phyloP scores from a whole-genome alignment of 2,888 invertebrate genomes.

The Resseliella maxima region DNA sequence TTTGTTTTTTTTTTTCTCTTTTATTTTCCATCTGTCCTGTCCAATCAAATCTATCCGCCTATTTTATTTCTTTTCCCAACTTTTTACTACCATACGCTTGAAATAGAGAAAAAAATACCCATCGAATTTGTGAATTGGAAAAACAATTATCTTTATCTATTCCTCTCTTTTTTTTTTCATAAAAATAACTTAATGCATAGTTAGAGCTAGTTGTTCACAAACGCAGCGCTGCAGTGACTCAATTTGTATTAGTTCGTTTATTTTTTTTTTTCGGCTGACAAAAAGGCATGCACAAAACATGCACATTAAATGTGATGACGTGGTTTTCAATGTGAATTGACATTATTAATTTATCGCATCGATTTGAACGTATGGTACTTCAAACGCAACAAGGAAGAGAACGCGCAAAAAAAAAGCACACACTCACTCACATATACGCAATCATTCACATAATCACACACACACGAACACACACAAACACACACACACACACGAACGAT shows the following conservation, averaged over 20 bases:
- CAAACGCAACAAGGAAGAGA: conserved; percentile 54
- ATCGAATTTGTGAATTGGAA: conserved; percentile 49
- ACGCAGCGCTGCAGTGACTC: conserved; percentile 47
- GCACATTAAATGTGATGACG: conserved; percentile 55
- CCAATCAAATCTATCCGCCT: neutral
- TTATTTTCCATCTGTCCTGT: conserved; percentile 23
- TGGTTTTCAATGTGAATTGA: conserved; percentile 55
- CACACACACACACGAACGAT: neutral
- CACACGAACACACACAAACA: neutral
- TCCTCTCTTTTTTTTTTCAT: neutral
- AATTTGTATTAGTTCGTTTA: conserved; percentile 12
- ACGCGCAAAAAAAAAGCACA: conserved; percentile 41
- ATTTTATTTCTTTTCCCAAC: neutral
- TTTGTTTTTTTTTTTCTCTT: neutral
- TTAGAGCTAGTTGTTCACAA: conserved; percentile 31
- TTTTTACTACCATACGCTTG: neutral
- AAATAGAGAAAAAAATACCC: neutral
- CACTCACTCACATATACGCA: neutral
- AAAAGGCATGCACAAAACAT: conserved; percentile 54
- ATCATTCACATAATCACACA: neutral
- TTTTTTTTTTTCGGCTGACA: conserved; percentile 3
- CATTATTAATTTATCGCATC: conserved; percentile 54
- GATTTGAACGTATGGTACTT: conserved; percentile 49
- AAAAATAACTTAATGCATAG: neutral
- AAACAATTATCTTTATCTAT: conserved; percentile 14